These are phyloP conservation scores for Platycercus adscitus DNA, from an alignment of 2,113 vertebrate species.

Conservation along the genomic window DNA sequence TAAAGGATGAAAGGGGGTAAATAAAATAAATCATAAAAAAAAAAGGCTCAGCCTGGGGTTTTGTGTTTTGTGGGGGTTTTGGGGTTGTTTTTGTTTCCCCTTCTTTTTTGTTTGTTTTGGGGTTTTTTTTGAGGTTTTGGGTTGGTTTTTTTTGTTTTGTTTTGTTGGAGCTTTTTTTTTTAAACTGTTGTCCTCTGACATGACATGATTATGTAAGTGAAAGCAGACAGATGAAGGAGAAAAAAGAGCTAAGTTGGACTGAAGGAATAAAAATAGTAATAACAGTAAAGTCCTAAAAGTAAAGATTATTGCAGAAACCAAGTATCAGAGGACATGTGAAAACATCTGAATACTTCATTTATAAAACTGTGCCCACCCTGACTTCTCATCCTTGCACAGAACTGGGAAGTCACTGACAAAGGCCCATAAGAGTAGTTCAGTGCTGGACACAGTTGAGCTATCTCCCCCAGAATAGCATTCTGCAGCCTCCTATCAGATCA, in stretches of 20 bases:
- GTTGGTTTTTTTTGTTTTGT: background rate
- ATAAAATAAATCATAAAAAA: background rate
- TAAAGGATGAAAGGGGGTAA: background rate
- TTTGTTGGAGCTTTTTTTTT: background rate
- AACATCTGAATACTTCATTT: background rate
- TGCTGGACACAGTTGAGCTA: background rate
- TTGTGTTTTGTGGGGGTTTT: background rate
- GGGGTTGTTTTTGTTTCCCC: background rate
- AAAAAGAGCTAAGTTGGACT: background rate
- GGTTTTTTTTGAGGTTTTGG: too few relatives aligned
- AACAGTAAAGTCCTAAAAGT: background rate
- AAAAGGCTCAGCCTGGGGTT: background rate
- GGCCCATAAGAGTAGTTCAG: background rate
- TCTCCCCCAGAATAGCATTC: background rate
- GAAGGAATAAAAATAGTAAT: background rate
- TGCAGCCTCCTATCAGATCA: background rate
- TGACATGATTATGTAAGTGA: background rate
- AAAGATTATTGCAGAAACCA: background rate
- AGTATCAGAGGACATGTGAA: background rate
- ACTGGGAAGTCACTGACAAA: background rate
- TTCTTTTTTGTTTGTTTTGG: background rate
- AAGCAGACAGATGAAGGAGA: background rate
- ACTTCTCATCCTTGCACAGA: background rate
- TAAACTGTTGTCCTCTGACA: background rate
- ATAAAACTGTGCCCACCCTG: background rate